A percentile compares a stretch with the other conserved stretches of the same genome.
phyloP scores from a whole-genome alignment of 2,888 invertebrate species.

The Leptarthrus brevirostris region DNA sequence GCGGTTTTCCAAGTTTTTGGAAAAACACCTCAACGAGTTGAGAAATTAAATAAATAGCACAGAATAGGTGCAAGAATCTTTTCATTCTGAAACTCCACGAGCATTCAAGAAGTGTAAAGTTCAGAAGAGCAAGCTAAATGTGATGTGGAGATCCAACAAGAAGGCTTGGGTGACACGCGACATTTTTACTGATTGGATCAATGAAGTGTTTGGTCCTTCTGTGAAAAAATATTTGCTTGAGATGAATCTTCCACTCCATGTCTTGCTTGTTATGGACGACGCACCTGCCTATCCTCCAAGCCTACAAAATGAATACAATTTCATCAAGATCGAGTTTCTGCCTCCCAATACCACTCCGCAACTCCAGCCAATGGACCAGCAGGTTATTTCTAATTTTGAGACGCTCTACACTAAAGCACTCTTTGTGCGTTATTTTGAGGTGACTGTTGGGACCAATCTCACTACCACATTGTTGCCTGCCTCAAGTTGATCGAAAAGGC shows the following conservation, averaged over 20 bases:
- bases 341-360: slow-evolving; percentile 58
- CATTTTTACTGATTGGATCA: slow-evolving; percentile 5
- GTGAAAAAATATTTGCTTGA: slow-evolving; percentile 58
- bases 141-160: slow-evolving; percentile 53
- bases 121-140: slow-evolving; percentile 45
- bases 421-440: slow-evolving; percentile 57
- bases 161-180: slow-evolving; percentile 53
- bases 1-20: no score
- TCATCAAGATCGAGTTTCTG: slow-evolving; percentile 50
- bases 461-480: slow-evolving; percentile 59
- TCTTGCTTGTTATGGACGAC: slow-evolving; percentile 59
- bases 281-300: slow-evolving; percentile 51
- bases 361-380: slow-evolving; percentile 59
- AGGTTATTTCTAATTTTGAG: slow-evolving; percentile 54
- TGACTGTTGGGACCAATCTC: slow-evolving; percentile 58
- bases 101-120: neutral
- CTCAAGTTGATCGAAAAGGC: slow-evolving; percentile 58
- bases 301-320: slow-evolving; percentile 51
- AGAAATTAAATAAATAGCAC: no score
- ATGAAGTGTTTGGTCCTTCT: slow-evolving; percentile 31
- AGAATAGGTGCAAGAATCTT: no score
- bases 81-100: slow-evolving; percentile 49
- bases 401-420: slow-evolving; percentile 59
- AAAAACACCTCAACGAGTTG: no score
- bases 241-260: slow-evolving; percentile 58